Percentiles rank a stretch among this genome's conserved stretches.
These are phyloP conservation scores for Orthosia gracilis DNA, from an alignment of 2,888 invertebrate species.

Conservation along the genomic window DNA sequence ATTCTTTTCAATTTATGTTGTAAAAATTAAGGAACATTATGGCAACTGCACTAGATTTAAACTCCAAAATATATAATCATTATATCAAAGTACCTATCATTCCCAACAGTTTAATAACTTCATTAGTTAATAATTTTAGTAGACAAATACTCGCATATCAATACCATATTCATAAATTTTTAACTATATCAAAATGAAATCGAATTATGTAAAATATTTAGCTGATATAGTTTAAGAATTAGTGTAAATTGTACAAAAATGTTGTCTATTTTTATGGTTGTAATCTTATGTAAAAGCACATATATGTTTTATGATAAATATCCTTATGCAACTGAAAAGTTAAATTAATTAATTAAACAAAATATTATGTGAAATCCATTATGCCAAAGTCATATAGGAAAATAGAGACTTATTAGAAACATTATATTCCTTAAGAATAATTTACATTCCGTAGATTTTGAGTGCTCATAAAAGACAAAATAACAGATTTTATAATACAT, in stretches of 20 bases:
- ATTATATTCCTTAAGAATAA: constrained; percentile 14
- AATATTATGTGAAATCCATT: constrained; percentile 71
- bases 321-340: constrained; percentile 18
- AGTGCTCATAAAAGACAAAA: constrained; percentile 28
- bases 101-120: constrained; percentile 41
- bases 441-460: constrained; percentile 47
- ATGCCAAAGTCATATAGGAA: constrained; percentile 73
- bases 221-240: constrained; percentile 57
- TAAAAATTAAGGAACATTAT: constrained; percentile 3
- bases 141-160: constrained; percentile 80
- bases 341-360: constrained; percentile 5
- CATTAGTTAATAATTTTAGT: constrained; percentile 56
- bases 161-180: constrained; percentile 64
- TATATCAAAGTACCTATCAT: constrained; percentile 49
- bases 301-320: constrained; percentile 30
- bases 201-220: constrained; percentile 70
- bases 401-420: constrained; percentile 16
- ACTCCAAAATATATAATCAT: constrained; percentile 16
- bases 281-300: constrained; percentile 62
- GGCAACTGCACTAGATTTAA: constrained; percentile 40
- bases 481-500: not conserved
- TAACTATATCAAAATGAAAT: constrained; percentile 60
- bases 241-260: constrained; percentile 68
- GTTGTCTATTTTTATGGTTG: constrained; percentile 75
- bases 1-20: constrained; percentile 4